These are phyloP conservation scores for Pemphigus obesinymphae DNA, from an alignment of 1,140 invertebrate genomes.

Conservation along the genomic window DNA sequence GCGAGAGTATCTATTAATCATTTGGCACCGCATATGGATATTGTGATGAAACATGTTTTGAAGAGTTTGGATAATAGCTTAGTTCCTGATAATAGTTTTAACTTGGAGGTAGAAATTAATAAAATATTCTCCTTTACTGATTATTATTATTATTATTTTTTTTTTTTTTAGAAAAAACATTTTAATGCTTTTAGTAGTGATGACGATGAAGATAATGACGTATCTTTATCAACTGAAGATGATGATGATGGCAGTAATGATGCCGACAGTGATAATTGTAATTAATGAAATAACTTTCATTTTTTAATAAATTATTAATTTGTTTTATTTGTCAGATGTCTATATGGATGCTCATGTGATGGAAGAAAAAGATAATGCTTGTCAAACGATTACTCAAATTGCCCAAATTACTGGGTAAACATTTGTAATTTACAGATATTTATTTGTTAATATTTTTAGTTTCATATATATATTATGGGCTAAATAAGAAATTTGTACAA, in stretches of 20 bases:
- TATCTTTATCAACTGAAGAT: background rate
- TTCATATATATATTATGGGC: too few relatives aligned
- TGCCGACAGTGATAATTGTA: slow-evolving; percentile 23
- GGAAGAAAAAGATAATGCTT: slow-evolving; percentile 37
- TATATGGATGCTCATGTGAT: slow-evolving; percentile 24
- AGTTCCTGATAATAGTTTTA: background rate
- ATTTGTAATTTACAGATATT: background rate
- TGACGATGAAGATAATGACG: slow-evolving; percentile 24
- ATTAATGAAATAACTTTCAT: background rate
- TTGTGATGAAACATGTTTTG: slow-evolving; percentile 17
- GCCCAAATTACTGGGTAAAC: slow-evolving; percentile 17
- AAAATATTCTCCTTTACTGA: too few relatives aligned
- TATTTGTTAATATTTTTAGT: background rate
- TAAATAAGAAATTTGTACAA: too few relatives aligned
- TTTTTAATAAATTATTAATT: background rate
- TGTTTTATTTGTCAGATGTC: background rate
- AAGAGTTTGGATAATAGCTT: slow-evolving; percentile 34
- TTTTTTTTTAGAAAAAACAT: background rate
- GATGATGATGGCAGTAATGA: background rate
- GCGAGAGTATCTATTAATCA: slow-evolving; percentile 29
- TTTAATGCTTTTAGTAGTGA: slow-evolving; percentile 20
- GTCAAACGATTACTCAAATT: slow-evolving; percentile 27
- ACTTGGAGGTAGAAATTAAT: background rate
- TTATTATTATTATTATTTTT: too few relatives aligned
- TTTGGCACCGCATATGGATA: background rate